phyloP scores from a whole-genome alignment of 2,113 vertebrate genomes.

The Sus scrofa region DNA sequence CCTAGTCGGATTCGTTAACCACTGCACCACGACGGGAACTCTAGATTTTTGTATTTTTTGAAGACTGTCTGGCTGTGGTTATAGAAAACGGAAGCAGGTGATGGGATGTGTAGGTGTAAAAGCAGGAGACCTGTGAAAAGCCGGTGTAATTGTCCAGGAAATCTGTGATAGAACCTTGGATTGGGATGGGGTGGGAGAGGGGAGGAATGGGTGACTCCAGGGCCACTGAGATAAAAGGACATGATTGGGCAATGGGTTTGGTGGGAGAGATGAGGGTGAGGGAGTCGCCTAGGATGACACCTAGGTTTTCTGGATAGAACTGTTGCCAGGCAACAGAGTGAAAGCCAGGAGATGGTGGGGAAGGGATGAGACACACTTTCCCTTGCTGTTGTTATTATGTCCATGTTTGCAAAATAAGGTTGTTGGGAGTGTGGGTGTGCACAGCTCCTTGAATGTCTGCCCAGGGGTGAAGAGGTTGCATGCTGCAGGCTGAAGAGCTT shows the following conservation, averaged over 20 bases:
- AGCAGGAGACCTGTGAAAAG: constrained; percentile 4
- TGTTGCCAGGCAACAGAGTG: constrained; percentile 76
- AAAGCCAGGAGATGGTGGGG: not conserved
- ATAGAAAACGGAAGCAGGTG: not conserved
- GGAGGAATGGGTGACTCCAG: not conserved
- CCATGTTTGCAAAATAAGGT: not conserved
- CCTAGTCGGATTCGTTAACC: no score
- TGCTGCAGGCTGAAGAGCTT: not conserved
- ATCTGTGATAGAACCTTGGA: not conserved
- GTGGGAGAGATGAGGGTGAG: not conserved
- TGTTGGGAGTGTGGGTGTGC: not conserved
- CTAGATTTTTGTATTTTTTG: constrained; percentile 57
- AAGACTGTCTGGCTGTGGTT: not conserved
- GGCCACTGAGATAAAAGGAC: not conserved
- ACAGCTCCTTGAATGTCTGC: not conserved
- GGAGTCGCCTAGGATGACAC: constrained; percentile 15
- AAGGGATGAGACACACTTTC: not conserved
- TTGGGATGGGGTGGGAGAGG: not conserved
- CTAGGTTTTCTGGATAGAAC: constrained; percentile 58
- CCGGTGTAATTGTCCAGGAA: not conserved
- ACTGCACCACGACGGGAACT: no score
- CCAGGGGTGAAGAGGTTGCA: not conserved
- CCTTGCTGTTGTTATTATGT: constrained; percentile 29
- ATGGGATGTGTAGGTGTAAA: not conserved
- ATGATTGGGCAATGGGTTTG: not conserved